Evolutionary conservation across 1,140 invertebrate species (phyloP), one percentile per base, ranked within the genome.

Genomic region (Mactra quadrangularis): DNA sequence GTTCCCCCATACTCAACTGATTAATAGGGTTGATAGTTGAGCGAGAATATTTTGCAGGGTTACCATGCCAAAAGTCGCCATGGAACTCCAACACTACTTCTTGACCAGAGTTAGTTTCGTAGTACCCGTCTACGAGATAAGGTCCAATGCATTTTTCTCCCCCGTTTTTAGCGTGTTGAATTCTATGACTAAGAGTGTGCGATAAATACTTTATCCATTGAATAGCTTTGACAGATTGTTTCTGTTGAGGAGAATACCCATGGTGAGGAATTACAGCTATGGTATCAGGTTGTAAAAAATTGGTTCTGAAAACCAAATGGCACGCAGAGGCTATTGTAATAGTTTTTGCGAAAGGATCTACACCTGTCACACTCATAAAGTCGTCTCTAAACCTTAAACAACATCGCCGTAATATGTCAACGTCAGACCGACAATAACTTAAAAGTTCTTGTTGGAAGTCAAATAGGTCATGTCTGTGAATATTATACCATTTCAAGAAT

Each of bases 31-130:
- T 72, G 22, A 60, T 13, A 57, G 70, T 64, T 6, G 62, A 75
- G 19, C 64, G 17, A 17, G 72, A 60, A 35, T 83, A 88, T 76
- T 84, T 88, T 1, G 27, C 22, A 2, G 55, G 77, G 82, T 86
- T 87, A 4, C 87, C 88, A 55, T 89, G 84, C 62, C 66, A 89
- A 25, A 84, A 64, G 82, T 86, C 86, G 15, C 87, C 64, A 15
- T 72, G 70, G 35, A 72, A 72, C 29, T 72, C 70, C 19, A 72
- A 17, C 2, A 72, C 70, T 25, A 47, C 22, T 29, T 70, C 25
- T 70, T 47, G 4, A 13, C 64, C 64, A 35, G 6, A 13, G 6
- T 70, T 35, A 7, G 35, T 29, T 27, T 72, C 70, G 29, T 72
- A 72, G 31, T 55, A 72, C 3, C 70, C 50, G 27, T 72, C 70